Evolutionary conservation across 2,113 vertebrate genomes (phyloP), one percentile per base, ranked within the genome.

Genomic region (Pavo muticus): DNA sequence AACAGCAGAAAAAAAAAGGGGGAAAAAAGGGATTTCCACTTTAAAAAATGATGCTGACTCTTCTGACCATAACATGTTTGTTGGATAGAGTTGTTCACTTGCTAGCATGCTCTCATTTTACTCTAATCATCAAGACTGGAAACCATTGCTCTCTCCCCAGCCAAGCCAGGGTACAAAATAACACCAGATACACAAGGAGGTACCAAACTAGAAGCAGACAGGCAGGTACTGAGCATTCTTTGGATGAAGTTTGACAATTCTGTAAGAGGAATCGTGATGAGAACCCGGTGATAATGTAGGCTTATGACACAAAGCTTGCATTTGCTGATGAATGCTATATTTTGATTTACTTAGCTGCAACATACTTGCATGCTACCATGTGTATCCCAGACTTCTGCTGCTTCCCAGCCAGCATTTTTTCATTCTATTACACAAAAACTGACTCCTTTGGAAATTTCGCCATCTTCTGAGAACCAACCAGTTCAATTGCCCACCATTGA

Each of bases 331-430:
- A 70, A 39, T 32, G 1, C 54, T 24, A 27, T 1, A 5, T 52
- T 59, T 64, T 54, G 39, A 48, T 61, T 17, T 2, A 1, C 30
- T 60, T 37, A 16, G 47, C 45, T 47, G 39, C 40, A 39, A 44
- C 10, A 10, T 7, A 14, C 27, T 30, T 9, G 39, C 59, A 35
- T 4, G 1, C 9, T 4, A 27, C 35, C 10, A 23, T 0, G 6
- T 1, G 27, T 10, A 37, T 5, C 21, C 39, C 17, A n/a, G 54
- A 56, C 47, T 73, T 14, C 14, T 29, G 65, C 59, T 13, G 14
- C 0, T 0, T 27, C 35, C 25, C 52, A 61, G 27, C 11, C 0
- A 0, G 14, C 29, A 47, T 35, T 32, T 56, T 56, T 88, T 50
- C 27, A 39, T 32, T 69, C 25, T 12, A 25, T 1, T 0, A 61